phyloP scores from a whole-genome alignment of 2,888 invertebrate genomes.

The Heteromurus nitidus region DNA sequence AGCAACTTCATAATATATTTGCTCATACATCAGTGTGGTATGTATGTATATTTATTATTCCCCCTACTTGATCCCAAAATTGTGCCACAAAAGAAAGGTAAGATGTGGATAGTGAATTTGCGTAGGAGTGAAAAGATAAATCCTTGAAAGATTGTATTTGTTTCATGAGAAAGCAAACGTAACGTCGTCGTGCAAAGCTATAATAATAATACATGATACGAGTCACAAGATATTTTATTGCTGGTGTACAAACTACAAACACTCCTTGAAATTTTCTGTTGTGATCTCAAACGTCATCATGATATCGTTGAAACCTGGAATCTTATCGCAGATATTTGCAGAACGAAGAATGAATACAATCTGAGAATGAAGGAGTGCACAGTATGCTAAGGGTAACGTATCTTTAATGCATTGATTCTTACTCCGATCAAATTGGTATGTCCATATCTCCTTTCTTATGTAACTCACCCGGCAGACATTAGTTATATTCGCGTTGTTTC shows the following conservation, averaged over 20 bases:
- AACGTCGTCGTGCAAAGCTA: neutral
- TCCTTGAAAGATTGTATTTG: constrained; percentile 6
- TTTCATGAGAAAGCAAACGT: neutral
- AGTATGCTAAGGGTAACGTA: neutral
- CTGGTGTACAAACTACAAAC: too few species aligned
- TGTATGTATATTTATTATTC: too few species aligned
- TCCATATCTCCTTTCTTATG: neutral
- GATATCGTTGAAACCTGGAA: too few species aligned
- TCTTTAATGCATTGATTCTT: constrained; percentile 22
- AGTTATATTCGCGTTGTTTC: too few species aligned
- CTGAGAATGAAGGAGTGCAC: too few species aligned
- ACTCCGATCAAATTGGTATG: neutral
- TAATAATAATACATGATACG: neutral
- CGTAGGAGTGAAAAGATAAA: constrained; percentile 2
- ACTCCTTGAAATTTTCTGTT: neutral
- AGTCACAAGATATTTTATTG: constrained; percentile 21
- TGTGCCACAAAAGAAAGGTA: too few species aligned
- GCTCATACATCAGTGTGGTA: too few species aligned
- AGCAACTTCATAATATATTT: too few species aligned
- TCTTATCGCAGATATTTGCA: too few species aligned
- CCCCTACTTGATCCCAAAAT: too few species aligned
- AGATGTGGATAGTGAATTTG: constrained; percentile 12
- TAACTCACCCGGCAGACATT: too few species aligned
- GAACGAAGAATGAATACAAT: too few species aligned
- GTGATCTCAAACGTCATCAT: constrained; percentile 2